Evolutionary conservation across 2,888 invertebrate genomes (phyloP).

Genomic region (Lamellibrachia columna): DNA sequence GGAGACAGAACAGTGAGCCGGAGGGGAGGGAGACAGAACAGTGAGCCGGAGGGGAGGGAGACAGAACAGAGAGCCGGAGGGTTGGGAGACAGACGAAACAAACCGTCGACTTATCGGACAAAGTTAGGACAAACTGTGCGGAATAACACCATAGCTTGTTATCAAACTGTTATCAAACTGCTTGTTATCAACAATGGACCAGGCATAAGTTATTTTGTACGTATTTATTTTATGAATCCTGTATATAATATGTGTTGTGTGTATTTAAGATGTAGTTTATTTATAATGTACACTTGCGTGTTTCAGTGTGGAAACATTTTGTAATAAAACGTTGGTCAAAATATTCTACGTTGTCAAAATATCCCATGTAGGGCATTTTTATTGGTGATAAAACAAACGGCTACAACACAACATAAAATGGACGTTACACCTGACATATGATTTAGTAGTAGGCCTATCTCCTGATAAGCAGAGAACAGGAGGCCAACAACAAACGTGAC

Average conservation of each 20-base stretch:
- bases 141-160: neutral
- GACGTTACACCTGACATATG: too few species aligned
- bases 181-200: neutral
- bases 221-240: neutral
- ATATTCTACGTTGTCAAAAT: neutral
- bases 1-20: neutral
- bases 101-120: neutral
- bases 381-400: neutral
- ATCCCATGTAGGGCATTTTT: neutral
- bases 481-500: too few species aligned
- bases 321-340: neutral
- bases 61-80: neutral
- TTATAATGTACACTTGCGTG: neutral
- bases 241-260: neutral
- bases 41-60: neutral
- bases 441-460: too few species aligned
- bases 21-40: neutral
- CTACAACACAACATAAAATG: neutral
- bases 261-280: neutral
- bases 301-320: neutral
- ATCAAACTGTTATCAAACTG: too few species aligned
- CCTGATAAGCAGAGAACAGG: too few species aligned
- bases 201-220: neutral
- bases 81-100: neutral
- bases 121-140: neutral